Conservation (phyloP, 2,888 invertebrate species). For the Serrognathus titanus region DNA sequence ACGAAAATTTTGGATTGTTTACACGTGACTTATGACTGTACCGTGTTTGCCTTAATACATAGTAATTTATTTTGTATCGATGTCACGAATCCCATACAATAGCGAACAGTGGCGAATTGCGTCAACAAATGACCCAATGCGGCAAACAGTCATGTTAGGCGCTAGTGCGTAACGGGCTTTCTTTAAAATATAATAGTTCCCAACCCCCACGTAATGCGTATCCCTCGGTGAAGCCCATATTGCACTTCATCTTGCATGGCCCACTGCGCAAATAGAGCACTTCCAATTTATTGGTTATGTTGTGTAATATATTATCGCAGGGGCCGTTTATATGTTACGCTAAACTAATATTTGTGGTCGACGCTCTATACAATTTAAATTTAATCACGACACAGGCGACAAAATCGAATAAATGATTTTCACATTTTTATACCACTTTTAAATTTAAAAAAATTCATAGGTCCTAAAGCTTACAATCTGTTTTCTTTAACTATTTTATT, state of each 20-base stretch:
- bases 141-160: conserved; percentile 31
- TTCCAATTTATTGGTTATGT: conserved; percentile 26
- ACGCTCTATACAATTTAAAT: conserved; percentile 18
- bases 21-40: too few relatives aligned
- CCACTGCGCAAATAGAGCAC: conserved; percentile 34
- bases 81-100: conserved; percentile 20
- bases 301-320: conserved; percentile 21
- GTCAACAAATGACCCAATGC: conserved; percentile 33
- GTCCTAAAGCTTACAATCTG: too few relatives aligned
- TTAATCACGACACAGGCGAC: conserved; percentile 7
- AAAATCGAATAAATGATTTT: too few relatives aligned
- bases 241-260: conserved; percentile 38
- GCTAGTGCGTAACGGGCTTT: conserved; percentile 33
- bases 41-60: too few relatives aligned
- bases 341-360: conserved; percentile 24
- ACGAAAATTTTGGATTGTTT: too few relatives aligned
- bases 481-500: too few relatives aligned
- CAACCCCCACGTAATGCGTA: conserved; percentile 21
- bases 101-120: conserved; percentile 30
- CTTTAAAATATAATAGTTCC: conserved; percentile 35
- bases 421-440: too few relatives aligned
- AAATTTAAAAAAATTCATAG: too few relatives aligned
- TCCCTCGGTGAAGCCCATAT: conserved; percentile 24
- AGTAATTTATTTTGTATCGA: conserved; percentile 28
- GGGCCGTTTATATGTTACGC: conserved; percentile 11